Percentiles rank a stretch among this genome's conserved stretches.
Evolutionary conservation across 2,797 vertebrate species (phyloP).

Genomic region (Myiothlypis coronata): DNA sequence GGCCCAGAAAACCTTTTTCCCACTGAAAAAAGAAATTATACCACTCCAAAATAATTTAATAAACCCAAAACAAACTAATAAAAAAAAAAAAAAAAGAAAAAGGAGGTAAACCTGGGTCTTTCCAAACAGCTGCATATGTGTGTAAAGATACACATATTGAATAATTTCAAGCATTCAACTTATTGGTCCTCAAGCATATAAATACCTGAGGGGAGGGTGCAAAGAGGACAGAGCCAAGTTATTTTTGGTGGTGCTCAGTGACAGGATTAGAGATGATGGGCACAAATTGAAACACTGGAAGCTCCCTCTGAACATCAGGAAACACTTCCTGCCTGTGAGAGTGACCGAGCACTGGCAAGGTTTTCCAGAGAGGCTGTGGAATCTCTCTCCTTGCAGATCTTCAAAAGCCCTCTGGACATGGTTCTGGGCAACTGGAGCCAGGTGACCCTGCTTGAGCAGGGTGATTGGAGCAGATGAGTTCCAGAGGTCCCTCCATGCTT

Average conservation of each 20-base stretch:
- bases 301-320: neutral
- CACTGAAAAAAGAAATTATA: neutral
- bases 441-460: neutral
- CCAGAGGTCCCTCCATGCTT: neutral
- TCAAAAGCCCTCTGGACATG: neutral
- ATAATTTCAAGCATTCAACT: neutral
- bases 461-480: neutral
- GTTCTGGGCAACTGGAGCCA: neutral
- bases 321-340: neutral
- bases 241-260: neutral
- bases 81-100: neutral
- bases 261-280: neutral
- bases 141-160: neutral
- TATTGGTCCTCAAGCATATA: neutral
- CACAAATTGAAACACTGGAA: neutral
- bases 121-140: neutral
- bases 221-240: neutral
- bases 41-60: neutral
- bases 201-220: neutral
- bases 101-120: neutral
- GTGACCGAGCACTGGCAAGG: fast-evolving
- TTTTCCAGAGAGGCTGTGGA: neutral
- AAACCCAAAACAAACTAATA: neutral
- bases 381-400: neutral
- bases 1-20: neutral